Conservation (phyloP, 2,113 vertebrate species). For the Larimichthys crocea region DNA sequence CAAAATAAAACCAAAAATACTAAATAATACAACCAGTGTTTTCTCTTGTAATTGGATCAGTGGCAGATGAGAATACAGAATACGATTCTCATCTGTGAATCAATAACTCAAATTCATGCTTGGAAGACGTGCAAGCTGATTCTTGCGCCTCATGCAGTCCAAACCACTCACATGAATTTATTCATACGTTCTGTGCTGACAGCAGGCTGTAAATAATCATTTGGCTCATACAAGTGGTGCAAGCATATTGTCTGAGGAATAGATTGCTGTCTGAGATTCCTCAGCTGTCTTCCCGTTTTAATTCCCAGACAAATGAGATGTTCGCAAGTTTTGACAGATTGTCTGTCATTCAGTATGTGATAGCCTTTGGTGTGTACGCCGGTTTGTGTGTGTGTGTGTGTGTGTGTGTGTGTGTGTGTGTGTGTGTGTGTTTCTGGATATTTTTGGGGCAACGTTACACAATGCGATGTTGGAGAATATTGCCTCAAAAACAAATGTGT, state of each 20-base stretch:
- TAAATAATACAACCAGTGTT: conserved; percentile 24
- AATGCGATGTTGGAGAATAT: conserved; percentile 24
- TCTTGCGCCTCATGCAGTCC: conserved; percentile 41
- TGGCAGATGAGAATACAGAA: conserved; percentile 40
- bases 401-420: too few relatives aligned
- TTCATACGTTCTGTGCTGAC: conserved; percentile 62
- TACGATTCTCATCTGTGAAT: conserved; percentile 46
- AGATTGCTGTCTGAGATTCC: conserved; percentile 62
- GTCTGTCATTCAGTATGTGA: conserved; percentile 48
- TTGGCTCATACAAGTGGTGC: conserved; percentile 55
- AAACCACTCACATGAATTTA: conserved; percentile 61
- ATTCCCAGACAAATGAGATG: conserved; percentile 65
- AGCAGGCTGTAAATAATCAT: conserved; percentile 72
- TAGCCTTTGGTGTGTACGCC: conserved; percentile 10
- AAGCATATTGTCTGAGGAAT: conserved; percentile 66
- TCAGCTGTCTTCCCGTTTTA: conserved; percentile 62
- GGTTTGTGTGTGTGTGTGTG: neutral
- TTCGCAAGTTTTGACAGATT: conserved; percentile 53
- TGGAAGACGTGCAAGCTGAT: conserved; percentile 44
- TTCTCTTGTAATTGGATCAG: conserved; percentile 42
- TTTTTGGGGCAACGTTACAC: conserved; percentile 21
- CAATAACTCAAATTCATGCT: conserved; percentile 56
- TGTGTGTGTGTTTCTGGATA: neutral
- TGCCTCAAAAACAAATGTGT: conserved; percentile 38
- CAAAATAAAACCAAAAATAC: neutral